Evolutionary conservation across 2,797 vertebrate species (phyloP).

Genomic region (Ibycter americanus): DNA sequence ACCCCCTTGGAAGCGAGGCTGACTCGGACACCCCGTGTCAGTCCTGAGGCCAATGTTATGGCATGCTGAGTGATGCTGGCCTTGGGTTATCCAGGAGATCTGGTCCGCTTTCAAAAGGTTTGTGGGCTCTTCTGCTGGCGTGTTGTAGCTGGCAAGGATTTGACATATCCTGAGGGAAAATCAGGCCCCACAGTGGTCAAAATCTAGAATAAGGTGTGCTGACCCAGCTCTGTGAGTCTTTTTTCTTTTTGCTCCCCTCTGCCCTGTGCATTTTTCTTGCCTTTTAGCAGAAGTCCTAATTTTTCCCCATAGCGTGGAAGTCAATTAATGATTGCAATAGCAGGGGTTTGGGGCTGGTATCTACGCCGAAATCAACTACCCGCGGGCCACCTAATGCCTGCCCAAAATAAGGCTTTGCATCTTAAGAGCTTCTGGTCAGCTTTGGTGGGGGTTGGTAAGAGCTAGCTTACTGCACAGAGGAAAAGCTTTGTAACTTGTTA

Average conservation of each 20-base stretch:
- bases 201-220: neutral
- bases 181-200: neutral
- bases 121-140: neutral
- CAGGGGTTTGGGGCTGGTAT: neutral
- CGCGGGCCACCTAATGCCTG: neutral
- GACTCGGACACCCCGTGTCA: accelerated
- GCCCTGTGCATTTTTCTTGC: accelerated
- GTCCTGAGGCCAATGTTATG: neutral
- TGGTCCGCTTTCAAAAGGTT: neutral
- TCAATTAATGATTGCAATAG: neutral
- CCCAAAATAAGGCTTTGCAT: neutral
- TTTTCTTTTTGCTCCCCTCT: neutral
- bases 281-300: neutral
- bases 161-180: neutral
- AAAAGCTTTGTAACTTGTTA: neutral
- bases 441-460: neutral
- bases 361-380: neutral
- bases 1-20: neutral
- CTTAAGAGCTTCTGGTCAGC: neutral
- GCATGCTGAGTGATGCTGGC: neutral
- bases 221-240: neutral
- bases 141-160: neutral
- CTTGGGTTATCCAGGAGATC: neutral
- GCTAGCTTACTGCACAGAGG: neutral
- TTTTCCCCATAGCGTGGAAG: neutral